Conservation (phyloP, 2,888 invertebrate genomes). For the Flexamia atlantica region DNA sequence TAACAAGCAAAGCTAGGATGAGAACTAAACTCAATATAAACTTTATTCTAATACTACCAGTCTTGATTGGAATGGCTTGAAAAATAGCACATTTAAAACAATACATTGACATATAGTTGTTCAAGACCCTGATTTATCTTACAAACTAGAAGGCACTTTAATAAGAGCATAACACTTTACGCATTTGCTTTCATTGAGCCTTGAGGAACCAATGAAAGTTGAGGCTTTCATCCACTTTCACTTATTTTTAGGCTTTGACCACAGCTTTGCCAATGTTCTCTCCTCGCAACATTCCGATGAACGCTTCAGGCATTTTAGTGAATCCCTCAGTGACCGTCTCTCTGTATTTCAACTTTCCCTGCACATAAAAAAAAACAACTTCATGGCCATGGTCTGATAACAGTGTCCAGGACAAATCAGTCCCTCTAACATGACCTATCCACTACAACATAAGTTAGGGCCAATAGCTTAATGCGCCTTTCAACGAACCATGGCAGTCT, state of each 20-base stretch:
- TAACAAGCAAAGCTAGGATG: background rate
- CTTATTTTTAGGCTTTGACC: constrained; percentile 77
- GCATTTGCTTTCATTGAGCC: background rate
- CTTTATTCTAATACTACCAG: background rate
- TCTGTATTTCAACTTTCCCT: constrained; percentile 83
- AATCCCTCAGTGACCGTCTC: constrained; percentile 86
- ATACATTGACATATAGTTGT: background rate
- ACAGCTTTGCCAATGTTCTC: constrained; percentile 85
- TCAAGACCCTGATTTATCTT: background rate
- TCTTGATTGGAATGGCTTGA: background rate
- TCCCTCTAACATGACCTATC: no score
- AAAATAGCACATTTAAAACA: background rate
- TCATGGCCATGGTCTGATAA: no score
- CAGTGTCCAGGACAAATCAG: no score
- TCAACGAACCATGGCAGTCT: no score
- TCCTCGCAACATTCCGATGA: constrained; percentile 81
- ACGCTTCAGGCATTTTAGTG: constrained; percentile 85
- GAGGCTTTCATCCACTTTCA: no score
- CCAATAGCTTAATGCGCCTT: no score
- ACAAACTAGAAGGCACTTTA: background rate
- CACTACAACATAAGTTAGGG: no score
- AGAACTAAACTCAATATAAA: background rate
- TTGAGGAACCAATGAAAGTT: no score
- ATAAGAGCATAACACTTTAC: background rate
- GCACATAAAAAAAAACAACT: constrained; percentile 65